Evolutionary conservation across 1,140 invertebrate genomes (phyloP), one percentile per base, ranked within the genome.

Genomic region (Panagrolaimus sp.): DNA sequence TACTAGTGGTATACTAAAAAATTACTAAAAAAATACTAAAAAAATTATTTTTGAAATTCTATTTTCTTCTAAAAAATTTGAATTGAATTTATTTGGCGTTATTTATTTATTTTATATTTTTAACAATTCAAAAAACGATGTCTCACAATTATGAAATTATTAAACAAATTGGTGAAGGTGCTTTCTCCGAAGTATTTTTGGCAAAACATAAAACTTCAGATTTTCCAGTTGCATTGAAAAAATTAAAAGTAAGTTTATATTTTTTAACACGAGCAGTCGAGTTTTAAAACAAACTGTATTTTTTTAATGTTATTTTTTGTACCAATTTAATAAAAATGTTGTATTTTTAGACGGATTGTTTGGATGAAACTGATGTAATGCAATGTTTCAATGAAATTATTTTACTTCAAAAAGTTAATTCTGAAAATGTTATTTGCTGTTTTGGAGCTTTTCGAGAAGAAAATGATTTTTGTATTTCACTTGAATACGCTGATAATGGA

Each of bases 401-500:
- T 77, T 81, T 90, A 44, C 80, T 90, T 17, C 88, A 90, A 85
- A 87, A 89, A 87, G 81, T 91, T 44, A 87, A 90, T 80, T 90
- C 91, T 85, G 88, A 89, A 0, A 91, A 91, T 84, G 88, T 91
- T 24, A 90, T 91, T 62, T 86, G 88, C 70, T 90, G 90, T 78
- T 83, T 89, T 71, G 87, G 88, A 48, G 90, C 89, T 10, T 90
- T 90, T 82, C 88, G 90, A 67, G 88, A 89, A 71, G 86, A 88
- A 66, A 89, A 88, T 80, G 89, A 90, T 73, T 83, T 67, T 17
- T 65, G 89, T 77, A 90, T 91, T 73, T 89, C 90, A 0, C 85
- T 91, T 72, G 90, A 91, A 80, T 84, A 90, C 63, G 90, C 90
- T n/a, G 89, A 90, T 79, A 89, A 88, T 71, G 90, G 90, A 1